phyloP scores from a whole-genome alignment of 1,140 invertebrate species.

The Eubasilissa regina region DNA sequence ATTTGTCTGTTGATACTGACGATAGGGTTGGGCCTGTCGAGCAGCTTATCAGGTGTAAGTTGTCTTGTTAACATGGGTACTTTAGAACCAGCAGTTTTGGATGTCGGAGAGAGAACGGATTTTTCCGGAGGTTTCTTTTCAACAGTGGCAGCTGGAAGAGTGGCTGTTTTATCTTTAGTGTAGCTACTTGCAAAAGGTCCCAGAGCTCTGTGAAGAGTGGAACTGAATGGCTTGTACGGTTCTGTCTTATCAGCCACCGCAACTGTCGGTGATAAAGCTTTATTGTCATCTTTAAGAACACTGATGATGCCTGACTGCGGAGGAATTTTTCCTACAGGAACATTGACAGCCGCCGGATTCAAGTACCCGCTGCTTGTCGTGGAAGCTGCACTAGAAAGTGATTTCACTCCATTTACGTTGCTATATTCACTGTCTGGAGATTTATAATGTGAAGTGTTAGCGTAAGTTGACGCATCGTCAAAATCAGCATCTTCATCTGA shows the following conservation, averaged over 20 bases:
- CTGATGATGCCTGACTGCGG: conserved; percentile 49
- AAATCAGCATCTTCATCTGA: conserved; percentile 53
- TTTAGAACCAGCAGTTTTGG: conserved; percentile 66
- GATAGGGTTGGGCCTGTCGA: conserved; percentile 33
- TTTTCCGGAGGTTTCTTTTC: conserved; percentile 47
- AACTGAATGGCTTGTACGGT: conserved; percentile 62
- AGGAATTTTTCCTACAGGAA: conserved; percentile 68
- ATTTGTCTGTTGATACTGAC: conserved; percentile 58
- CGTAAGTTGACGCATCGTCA: conserved; percentile 67
- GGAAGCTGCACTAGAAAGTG: conserved; percentile 71
- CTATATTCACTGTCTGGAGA: conserved; percentile 73
- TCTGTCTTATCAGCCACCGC: conserved; percentile 40
- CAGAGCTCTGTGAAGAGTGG: conserved; percentile 61
- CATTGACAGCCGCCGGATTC: conserved; percentile 79
- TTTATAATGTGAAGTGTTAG: conserved; percentile 72
- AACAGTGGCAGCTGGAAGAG: no score
- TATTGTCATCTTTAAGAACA: conserved; percentile 38
- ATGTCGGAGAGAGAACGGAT: conserved; percentile 64
- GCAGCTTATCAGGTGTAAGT: conserved; percentile 59
- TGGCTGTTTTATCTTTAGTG: conserved; percentile 56
- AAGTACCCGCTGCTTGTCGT: conserved; percentile 83
- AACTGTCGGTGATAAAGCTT: neutral
- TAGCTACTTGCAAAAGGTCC: conserved; percentile 64
- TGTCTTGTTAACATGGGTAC: conserved; percentile 69
- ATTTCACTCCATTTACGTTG: conserved; percentile 73